Base-by-base conservation (phyloP, 1,140 invertebrate species). In the Brachionus paranguensis region DNA sequence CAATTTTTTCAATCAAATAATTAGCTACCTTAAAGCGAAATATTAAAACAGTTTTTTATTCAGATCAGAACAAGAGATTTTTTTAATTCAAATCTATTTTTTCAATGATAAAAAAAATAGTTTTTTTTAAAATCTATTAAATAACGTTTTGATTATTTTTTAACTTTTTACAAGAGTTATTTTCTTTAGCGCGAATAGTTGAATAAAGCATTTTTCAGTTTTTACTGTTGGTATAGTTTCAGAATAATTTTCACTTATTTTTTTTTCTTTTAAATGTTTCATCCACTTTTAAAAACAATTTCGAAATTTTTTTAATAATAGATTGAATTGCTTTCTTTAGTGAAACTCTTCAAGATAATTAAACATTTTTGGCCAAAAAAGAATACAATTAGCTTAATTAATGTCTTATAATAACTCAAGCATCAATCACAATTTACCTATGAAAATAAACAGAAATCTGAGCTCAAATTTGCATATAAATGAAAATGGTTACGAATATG, bases 351-450 rank as follows among this genome's bases (percentile, higher is more conserved):
- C 53, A 60, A 60, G 17, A 24, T 60, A 60, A 60, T 24, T 47
- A 47, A n/a, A 47, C 11, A 47, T 10, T 24, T 17, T 10, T 17
- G 53, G 53, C 53, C 17, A 20, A 3, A 6, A 50, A n/a, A 53
- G 27, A 65, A 68, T 29, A 14, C 8, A 68, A 33, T 33, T 68
- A 68, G 33, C n/a, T 68, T 68, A 43, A 72, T 72, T 45, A 72
- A 72, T 72, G 68, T 72, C 68, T 14, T 72, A 43, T 43, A 72
- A 72, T 43, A 33, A 20, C 27, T 65, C 60, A 65, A 70, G 37
- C n/a, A 72, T 20, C 68, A 72, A 72, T 72, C 68, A 72, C 17
- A 72, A 72, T 72, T 72, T 72, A 72, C 68, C 68, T 72, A 47
- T 72, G 41, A 72, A 43, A 37, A 72, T 72, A 72, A 72, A 72